A percentile compares a stretch with the other conserved stretches of the same genome.
Evolutionary conservation across 2,888 invertebrate genomes (phyloP).

Genomic region (Apodemia zela): DNA sequence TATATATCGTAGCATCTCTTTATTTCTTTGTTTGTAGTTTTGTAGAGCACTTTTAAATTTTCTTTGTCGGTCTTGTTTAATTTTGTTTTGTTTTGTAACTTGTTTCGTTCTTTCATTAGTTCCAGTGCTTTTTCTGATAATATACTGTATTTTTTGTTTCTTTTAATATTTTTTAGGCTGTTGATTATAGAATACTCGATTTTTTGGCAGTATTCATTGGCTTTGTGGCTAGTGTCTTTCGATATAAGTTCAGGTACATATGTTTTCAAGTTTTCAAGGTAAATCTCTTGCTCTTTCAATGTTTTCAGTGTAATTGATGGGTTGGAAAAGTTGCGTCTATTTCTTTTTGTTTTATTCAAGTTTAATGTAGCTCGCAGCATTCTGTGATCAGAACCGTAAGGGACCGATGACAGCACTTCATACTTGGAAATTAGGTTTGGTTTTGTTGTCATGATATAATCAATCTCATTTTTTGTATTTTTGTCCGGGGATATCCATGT

Average conservation of each 20-base stretch:
- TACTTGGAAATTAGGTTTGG: neutral
- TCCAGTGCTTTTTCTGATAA: constrained; percentile 26
- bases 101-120: constrained; percentile 29
- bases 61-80: constrained; percentile 26
- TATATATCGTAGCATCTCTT: constrained; percentile 25
- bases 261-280: constrained; percentile 18
- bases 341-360: neutral
- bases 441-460: constrained; percentile 21
- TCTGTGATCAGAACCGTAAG: neutral
- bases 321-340: neutral
- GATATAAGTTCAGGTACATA: constrained; percentile 25
- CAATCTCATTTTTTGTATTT: constrained; percentile 19
- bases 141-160: constrained; percentile 22
- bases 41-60: constrained; percentile 27
- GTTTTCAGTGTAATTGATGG: neutral
- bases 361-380: neutral
- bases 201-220: constrained; percentile 26
- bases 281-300: neutral
- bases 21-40: constrained; percentile 32
- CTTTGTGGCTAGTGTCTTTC: constrained; percentile 14
- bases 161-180: constrained; percentile 26
- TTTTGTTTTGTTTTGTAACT: constrained; percentile 29
- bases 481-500: constrained; percentile 19
- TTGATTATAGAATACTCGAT: constrained; percentile 20
- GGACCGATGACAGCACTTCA: neutral